These are phyloP conservation scores for Amazonetta brasiliensis DNA, from an alignment of 2,797 vertebrate genomes.

Conservation along the genomic window DNA sequence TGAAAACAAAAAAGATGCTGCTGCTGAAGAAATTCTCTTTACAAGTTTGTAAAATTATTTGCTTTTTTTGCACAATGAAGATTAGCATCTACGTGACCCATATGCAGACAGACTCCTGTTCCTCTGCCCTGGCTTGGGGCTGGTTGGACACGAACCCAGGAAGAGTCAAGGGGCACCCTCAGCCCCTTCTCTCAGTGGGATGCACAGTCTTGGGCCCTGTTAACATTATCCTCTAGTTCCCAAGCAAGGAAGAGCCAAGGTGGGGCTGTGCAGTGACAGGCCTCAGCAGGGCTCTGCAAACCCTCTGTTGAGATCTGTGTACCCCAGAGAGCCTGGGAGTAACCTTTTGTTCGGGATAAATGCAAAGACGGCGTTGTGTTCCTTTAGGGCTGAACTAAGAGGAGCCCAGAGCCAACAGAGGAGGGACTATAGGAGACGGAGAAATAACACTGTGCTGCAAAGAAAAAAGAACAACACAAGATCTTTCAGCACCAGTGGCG, in stretches of 20 bases:
- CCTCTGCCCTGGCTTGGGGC: background rate
- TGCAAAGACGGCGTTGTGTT: background rate
- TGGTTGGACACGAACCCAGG: background rate
- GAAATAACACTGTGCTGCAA: background rate
- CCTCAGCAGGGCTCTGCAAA: background rate
- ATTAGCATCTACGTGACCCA: background rate
- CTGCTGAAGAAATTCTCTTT: slow-evolving; percentile 18
- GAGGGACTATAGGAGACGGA: background rate
- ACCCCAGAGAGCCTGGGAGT: background rate
- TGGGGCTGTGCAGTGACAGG: background rate
- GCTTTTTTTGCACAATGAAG: background rate
- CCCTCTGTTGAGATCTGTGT: background rate
- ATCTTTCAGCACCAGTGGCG: background rate
- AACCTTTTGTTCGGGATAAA: accelerated
- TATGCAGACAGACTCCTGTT: background rate
- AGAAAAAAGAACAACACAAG: background rate
- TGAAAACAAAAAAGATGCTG: slow-evolving; percentile 39
- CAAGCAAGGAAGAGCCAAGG: background rate
- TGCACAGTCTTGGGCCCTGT: background rate
- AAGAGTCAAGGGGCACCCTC: background rate
- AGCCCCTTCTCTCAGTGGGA: background rate
- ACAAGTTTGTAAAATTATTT: background rate
- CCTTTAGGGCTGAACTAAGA: background rate
- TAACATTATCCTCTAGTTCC: background rate
- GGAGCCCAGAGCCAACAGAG: background rate